Conservation (phyloP, 2,113 vertebrate species). For the Bufo bufo region DNA sequence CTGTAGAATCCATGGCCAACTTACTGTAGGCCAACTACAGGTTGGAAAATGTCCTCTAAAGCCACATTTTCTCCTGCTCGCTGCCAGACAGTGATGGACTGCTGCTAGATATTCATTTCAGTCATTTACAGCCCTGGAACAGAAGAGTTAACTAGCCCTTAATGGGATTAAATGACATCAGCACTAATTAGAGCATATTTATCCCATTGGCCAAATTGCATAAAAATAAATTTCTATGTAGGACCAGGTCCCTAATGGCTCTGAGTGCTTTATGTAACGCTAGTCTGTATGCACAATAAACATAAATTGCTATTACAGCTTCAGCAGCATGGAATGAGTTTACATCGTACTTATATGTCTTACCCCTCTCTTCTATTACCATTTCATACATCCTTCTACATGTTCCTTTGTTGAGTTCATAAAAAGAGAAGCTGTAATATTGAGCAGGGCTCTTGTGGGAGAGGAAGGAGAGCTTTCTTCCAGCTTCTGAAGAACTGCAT, state of each 20-base stretch:
- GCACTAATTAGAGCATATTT: conserved; percentile 49
- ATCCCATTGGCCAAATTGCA: conserved; percentile 15
- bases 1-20: neutral
- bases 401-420: neutral
- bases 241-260: conserved; percentile 30
- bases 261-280: conserved; percentile 50
- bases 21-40: neutral
- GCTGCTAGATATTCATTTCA: neutral
- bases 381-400: neutral
- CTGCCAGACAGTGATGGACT: neutral
- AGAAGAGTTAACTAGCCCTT: conserved; percentile 31
- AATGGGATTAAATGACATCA: conserved; percentile 11
- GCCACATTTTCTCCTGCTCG: neutral
- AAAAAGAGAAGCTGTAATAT: neutral
- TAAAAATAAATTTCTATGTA: conserved; percentile 2
- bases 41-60: neutral
- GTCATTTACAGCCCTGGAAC: neutral
- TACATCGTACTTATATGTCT: neutral
- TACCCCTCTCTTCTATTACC: neutral
- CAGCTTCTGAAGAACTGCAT: neutral
- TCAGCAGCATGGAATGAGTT: neutral
- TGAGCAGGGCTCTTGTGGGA: neutral
- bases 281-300: conserved; percentile 28
- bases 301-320: conserved; percentile 50
- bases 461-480: neutral